Evolutionary conservation across 2,113 vertebrate genomes (phyloP).

Genomic region (Eretmochelys imbricata): DNA sequence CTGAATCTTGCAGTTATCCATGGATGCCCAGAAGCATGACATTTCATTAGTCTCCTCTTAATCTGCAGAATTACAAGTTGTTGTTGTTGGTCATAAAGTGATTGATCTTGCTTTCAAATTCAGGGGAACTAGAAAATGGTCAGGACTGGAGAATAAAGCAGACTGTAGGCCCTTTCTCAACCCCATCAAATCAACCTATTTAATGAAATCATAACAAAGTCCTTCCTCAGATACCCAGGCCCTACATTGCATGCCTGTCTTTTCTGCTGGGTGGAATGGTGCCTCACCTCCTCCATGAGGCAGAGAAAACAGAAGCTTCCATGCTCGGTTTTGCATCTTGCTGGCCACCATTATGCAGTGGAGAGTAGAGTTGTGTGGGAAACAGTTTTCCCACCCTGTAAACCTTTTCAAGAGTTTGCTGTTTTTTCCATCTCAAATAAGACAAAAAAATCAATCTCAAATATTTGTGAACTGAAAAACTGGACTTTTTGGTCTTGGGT

Average conservation of each 20-base stretch:
- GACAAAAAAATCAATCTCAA: background rate
- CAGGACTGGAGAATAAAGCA: background rate
- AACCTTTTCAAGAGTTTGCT: background rate
- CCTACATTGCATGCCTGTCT: background rate
- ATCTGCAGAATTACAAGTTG: background rate
- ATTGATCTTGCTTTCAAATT: background rate
- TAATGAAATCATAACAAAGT: background rate
- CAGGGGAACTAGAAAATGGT: background rate
- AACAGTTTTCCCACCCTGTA: background rate
- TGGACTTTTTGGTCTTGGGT: background rate
- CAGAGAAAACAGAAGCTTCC: background rate
- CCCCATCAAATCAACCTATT: background rate
- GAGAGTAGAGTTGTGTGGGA: background rate
- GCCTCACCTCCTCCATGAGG: background rate
- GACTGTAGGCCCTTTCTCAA: background rate
- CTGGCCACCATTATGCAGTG: background rate
- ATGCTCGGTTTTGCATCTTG: background rate
- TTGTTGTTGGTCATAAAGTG: background rate
- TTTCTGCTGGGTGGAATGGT: background rate
- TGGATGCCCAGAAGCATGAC: background rate
- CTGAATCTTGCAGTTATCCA: background rate
- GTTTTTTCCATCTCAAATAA: background rate
- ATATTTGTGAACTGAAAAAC: background rate
- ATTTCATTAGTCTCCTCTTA: background rate
- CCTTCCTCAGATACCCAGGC: background rate